phyloP scores from a whole-genome alignment of 2,113 vertebrate species.

The Pelmatolapia mariae region DNA sequence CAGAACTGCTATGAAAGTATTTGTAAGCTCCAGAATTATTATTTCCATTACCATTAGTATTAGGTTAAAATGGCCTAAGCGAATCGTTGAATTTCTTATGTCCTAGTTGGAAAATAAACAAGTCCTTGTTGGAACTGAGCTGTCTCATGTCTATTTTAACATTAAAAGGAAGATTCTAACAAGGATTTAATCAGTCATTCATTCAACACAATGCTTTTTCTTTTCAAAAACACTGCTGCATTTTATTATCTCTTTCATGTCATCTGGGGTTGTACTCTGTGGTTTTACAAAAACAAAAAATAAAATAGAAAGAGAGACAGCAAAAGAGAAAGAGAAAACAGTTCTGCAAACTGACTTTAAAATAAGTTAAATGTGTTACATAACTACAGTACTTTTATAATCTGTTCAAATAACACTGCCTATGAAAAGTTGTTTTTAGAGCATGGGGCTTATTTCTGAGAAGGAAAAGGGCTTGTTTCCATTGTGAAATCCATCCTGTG shows the following conservation, averaged over 20 bases:
- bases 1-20: neutral
- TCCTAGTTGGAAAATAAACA: neutral
- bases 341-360: neutral
- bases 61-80: neutral
- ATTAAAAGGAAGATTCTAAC: neutral
- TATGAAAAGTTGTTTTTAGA: constrained; percentile 46
- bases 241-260: neutral
- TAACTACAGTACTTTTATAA: constrained; percentile 6
- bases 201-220: neutral
- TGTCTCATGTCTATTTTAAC: neutral
- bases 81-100: neutral
- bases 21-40: neutral
- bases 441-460: neutral
- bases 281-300: neutral
- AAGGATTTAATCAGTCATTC: neutral
- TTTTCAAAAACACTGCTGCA: neutral
- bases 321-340: neutral
- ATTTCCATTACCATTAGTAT: neutral
- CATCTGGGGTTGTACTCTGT: neutral
- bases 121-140: neutral
- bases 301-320: neutral
- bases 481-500: constrained; percentile 51
- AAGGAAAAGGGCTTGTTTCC: constrained; percentile 55
- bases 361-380: constrained; percentile 27
- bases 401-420: constrained; percentile 18